Evolutionary conservation across 2,113 vertebrate species (phyloP).

Genomic region (Notarius quadriscutis): DNA sequence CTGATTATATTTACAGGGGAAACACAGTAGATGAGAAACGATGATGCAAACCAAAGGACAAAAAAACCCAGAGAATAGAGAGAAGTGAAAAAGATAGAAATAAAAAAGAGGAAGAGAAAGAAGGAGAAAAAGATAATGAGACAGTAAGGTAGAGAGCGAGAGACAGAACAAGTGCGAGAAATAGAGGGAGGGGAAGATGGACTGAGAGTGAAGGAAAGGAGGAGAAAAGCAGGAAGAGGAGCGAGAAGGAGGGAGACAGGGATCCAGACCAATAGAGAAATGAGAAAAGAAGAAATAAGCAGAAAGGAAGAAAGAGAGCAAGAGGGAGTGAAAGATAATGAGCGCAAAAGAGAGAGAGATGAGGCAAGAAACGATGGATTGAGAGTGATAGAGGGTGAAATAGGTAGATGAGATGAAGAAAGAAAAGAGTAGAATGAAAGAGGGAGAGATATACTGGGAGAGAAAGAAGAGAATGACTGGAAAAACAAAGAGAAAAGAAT

Average conservation of each 20-base stretch:
- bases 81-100: background rate
- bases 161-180: background rate
- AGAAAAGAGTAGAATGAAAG: slow-evolving; percentile 24
- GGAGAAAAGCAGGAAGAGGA: background rate
- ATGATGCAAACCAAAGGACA: background rate
- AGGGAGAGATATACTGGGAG: background rate
- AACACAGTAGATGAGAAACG: background rate
- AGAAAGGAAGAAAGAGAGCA: background rate
- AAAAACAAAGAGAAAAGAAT: slow-evolving; percentile 7
- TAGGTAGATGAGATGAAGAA: background rate
- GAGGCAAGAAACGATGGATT: background rate
- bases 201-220: background rate
- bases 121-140: background rate
- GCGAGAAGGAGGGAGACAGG: background rate
- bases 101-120: background rate
- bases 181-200: background rate
- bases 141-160: background rate
- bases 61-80: background rate
- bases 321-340: slow-evolving; percentile 7
- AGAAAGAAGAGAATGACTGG: slow-evolving; percentile 22
- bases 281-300: background rate
- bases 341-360: slow-evolving; percentile 12
- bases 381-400: background rate
- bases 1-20: background rate
- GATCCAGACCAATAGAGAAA: background rate